These are phyloP conservation scores for Meta bourneti DNA, from an alignment of 2,888 invertebrate species.

Conservation along the genomic window DNA sequence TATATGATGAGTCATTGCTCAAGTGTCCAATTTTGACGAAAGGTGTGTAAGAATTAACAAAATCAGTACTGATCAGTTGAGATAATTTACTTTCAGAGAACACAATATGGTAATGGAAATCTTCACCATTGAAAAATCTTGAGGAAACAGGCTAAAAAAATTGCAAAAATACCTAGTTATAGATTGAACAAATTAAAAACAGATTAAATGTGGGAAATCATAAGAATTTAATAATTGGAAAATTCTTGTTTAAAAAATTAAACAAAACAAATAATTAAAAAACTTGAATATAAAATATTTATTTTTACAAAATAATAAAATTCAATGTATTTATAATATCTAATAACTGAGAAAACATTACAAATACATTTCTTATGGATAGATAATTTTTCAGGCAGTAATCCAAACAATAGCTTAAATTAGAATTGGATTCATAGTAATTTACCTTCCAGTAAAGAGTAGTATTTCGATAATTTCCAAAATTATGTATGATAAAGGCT, in stretches of 20 bases:
- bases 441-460: slow-evolving; percentile 75
- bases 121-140: slow-evolving; percentile 59
- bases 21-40: slow-evolving; percentile 53
- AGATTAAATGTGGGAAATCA: no score
- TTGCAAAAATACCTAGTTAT: background rate
- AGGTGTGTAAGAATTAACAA: slow-evolving; percentile 15
- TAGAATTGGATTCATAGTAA: background rate
- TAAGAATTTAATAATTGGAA: background rate
- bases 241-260: background rate
- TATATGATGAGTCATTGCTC: slow-evolving; percentile 46
- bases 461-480: slow-evolving; percentile 60
- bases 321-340: background rate
- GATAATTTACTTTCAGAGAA: slow-evolving; percentile 18
- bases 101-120: slow-evolving; percentile 54
- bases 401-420: no score
- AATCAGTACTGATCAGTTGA: background rate
- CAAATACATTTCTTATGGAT: background rate
- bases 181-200: background rate
- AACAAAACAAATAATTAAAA: background rate
- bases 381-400: no score
- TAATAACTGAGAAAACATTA: background rate
- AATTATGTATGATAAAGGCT: slow-evolving; percentile 70
- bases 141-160: slow-evolving; percentile 55
- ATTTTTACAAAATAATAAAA: background rate
- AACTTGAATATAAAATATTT: background rate